These are phyloP conservation scores for Acanthosepion pharaonis DNA, from an alignment of 2,888 invertebrate genomes.

Conservation along the genomic window DNA sequence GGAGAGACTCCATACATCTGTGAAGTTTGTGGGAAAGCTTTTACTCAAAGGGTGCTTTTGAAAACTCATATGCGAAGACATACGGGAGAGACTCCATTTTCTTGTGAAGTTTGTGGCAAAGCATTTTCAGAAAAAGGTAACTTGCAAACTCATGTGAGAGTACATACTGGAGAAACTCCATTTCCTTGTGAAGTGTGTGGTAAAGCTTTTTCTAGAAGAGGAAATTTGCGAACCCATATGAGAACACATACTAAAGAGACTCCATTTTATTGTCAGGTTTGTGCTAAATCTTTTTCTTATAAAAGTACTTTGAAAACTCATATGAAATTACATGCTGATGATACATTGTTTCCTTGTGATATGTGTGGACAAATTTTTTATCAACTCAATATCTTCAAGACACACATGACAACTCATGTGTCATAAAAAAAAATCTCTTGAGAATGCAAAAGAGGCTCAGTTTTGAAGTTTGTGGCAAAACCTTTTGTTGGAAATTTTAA, in stretches of 20 bases:
- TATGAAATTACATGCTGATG: too few species aligned
- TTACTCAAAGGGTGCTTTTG: neutral
- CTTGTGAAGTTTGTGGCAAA: slow-evolving; percentile 34
- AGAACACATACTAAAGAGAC: neutral
- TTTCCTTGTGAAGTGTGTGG: slow-evolving; percentile 35
- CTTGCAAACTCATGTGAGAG: neutral
- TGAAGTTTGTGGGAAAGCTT: neutral
- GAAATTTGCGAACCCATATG: neutral
- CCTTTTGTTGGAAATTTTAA: too few species aligned
- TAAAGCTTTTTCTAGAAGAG: slow-evolving; percentile 34
- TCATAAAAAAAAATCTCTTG: too few species aligned
- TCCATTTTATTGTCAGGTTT: neutral
- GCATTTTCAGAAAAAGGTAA: slow-evolving; percentile 3
- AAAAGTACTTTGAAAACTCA: too few species aligned
- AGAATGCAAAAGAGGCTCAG: too few species aligned
- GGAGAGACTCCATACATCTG: neutral
- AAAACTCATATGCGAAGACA: slow-evolving; percentile 12
- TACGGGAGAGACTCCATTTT: slow-evolving; percentile 14
- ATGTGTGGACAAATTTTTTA: too few species aligned
- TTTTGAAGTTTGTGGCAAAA: too few species aligned
- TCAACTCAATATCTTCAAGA: too few species aligned
- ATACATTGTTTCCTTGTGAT: too few species aligned
- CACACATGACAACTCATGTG: too few species aligned
- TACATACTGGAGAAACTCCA: slow-evolving; percentile 34
- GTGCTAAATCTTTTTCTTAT: slow-evolving; percentile 20